These are phyloP conservation scores for Yponomeuta malinellus DNA, from an alignment of 2,888 invertebrate species.

Conservation along the genomic window DNA sequence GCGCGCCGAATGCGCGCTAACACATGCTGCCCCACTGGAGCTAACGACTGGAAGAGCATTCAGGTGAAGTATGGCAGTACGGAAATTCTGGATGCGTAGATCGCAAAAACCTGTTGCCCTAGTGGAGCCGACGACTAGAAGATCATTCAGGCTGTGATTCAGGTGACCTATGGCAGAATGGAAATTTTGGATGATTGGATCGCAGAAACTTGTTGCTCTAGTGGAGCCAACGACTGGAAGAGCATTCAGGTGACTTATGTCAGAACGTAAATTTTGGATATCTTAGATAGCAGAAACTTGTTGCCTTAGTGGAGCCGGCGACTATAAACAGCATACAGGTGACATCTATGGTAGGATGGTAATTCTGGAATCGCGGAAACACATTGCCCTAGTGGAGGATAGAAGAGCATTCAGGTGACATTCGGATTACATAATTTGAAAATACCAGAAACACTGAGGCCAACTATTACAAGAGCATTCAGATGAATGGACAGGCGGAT, in stretches of 20 bases:
- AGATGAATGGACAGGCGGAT: too few relatives aligned
- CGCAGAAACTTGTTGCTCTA: conserved; percentile 74
- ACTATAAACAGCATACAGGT: conserved; percentile 83
- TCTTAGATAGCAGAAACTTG: conserved; percentile 41
- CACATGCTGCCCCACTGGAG: conserved; percentile 72
- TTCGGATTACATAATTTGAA: too few relatives aligned
- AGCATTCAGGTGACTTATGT: conserved; percentile 79
- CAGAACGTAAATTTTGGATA: neutral
- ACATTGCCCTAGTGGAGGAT: too few relatives aligned
- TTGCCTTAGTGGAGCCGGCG: conserved; percentile 4
- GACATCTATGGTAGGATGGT: conserved; percentile 17
- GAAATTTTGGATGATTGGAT: neutral
- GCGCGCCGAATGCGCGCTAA: conserved; percentile 79
- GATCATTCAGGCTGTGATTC: conserved; percentile 68
- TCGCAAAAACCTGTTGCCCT: conserved; percentile 73
- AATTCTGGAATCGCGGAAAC: too few relatives aligned
- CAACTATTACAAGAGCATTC: too few relatives aligned
- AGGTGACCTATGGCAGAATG: conserved; percentile 60
- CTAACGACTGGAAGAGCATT: conserved; percentile 84
- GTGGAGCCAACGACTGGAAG: conserved; percentile 81
- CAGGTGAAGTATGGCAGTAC: conserved; percentile 68
- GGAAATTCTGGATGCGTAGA: neutral
- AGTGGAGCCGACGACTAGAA: conserved; percentile 81
- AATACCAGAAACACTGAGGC: too few relatives aligned
- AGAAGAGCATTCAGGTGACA: too few relatives aligned